Evolutionary conservation across 2,113 vertebrate genomes (phyloP).

Genomic region (Ancistrus triradiatus): DNA sequence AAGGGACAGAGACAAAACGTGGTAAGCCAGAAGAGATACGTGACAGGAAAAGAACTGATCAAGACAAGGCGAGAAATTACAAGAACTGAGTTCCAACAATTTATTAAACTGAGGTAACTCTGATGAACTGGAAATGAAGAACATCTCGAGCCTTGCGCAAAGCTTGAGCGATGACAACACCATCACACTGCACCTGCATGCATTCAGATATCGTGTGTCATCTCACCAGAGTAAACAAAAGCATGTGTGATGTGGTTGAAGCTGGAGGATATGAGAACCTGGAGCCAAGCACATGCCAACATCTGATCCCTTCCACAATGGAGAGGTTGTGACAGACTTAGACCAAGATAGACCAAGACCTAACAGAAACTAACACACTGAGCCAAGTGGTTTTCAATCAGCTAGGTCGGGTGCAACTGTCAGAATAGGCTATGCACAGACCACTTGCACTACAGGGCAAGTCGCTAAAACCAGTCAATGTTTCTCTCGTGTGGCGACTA

Average conservation of each 20-base stretch:
- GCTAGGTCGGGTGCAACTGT: too few relatives aligned
- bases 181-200: background rate
- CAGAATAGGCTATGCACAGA: too few relatives aligned
- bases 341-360: slow-evolving; percentile 13
- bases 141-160: background rate
- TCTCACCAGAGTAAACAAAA: slow-evolving; percentile 13
- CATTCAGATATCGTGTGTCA: too few relatives aligned
- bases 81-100: background rate
- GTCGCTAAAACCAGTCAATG: too few relatives aligned
- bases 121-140: too few relatives aligned
- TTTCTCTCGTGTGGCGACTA: too few relatives aligned
- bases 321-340: slow-evolving; percentile 35
- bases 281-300: slow-evolving; percentile 24
- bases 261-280: slow-evolving; percentile 19
- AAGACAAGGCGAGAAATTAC: background rate
- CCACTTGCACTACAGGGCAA: too few relatives aligned
- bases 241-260: slow-evolving; percentile 5
- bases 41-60: background rate
- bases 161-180: too few relatives aligned
- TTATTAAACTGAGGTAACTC: background rate
- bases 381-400: too few relatives aligned
- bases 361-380: slow-evolving; percentile 4
- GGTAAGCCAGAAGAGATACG: background rate
- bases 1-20: too few relatives aligned
- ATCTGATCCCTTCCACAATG: slow-evolving; percentile 32